phyloP scores from a whole-genome alignment of 2,797 vertebrate genomes.

The Artibeus jamaicensis region DNA sequence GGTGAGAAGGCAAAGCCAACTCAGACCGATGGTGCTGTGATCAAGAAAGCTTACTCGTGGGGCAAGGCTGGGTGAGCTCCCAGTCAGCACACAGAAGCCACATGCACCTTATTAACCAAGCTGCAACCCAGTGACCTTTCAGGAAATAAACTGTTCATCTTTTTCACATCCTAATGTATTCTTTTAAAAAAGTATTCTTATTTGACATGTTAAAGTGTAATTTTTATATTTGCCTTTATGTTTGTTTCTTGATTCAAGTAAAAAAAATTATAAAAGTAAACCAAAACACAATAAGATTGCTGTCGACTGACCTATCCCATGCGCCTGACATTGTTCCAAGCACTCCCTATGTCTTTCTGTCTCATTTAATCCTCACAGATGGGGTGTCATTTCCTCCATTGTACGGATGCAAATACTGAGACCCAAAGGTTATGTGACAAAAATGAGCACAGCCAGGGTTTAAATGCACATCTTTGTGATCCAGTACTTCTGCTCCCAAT shows the following conservation, averaged over 20 bases:
- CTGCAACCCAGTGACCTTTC: neutral
- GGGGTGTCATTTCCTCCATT: neutral
- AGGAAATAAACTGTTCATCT: neutral
- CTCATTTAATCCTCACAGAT: neutral
- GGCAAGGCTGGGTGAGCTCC: neutral
- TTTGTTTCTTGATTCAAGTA: slow-evolving; percentile 3
- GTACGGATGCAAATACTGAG: neutral
- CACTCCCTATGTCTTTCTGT: neutral
- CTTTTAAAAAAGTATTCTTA: neutral
- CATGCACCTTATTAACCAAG: neutral
- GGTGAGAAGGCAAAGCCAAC: neutral
- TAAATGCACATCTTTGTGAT: neutral
- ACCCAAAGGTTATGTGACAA: neutral
- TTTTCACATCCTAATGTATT: neutral
- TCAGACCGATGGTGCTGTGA: neutral
- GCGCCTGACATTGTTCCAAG: neutral
- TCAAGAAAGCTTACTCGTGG: neutral
- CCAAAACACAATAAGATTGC: neutral
- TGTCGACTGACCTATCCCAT: neutral
- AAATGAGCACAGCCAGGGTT: neutral
- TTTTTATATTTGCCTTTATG: neutral
- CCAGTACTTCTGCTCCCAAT: neutral
- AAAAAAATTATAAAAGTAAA: neutral
- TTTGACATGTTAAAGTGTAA: neutral
- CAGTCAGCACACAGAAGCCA: neutral